Conservation (phyloP, 2,888 invertebrate genomes). For the Ommatoiulus sabulosus region DNA sequence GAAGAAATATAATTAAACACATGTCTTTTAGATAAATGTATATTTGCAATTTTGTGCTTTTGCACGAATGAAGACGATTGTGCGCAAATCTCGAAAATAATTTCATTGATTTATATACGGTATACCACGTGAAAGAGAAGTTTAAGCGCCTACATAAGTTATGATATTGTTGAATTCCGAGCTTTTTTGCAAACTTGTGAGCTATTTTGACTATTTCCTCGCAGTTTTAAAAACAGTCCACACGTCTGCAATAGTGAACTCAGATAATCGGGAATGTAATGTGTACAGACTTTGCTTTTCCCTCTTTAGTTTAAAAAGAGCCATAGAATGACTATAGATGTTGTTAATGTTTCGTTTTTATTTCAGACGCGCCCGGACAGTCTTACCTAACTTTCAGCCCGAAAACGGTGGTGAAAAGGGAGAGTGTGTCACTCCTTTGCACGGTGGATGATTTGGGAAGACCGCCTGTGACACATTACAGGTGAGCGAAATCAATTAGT, state of each 20-base stretch:
- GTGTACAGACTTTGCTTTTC: too few species aligned
- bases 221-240: too few species aligned
- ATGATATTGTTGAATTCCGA: too few species aligned
- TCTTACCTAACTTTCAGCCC: constrained; percentile 82
- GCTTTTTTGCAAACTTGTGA: too few species aligned
- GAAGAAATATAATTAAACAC: constrained; percentile 17
- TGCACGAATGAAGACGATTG: background rate
- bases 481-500: constrained; percentile 56
- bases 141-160: too few species aligned
- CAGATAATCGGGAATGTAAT: too few species aligned
- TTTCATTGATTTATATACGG: too few species aligned
- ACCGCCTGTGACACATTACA: constrained; percentile 71
- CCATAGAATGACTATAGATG: background rate
- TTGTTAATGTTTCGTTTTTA: background rate
- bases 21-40: too few species aligned
- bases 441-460: constrained; percentile 84
- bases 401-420: constrained; percentile 82
- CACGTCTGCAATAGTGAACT: too few species aligned
- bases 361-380: constrained; percentile 84
- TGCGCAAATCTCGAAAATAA: background rate
- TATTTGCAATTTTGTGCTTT: background rate
- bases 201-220: too few species aligned
- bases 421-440: constrained; percentile 85
- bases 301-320: too few species aligned
- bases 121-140: too few species aligned